Evolutionary conservation across 2,113 vertebrate genomes (phyloP), one percentile per base, ranked within the genome.

Genomic region (Pyxicephalus adspersus): DNA sequence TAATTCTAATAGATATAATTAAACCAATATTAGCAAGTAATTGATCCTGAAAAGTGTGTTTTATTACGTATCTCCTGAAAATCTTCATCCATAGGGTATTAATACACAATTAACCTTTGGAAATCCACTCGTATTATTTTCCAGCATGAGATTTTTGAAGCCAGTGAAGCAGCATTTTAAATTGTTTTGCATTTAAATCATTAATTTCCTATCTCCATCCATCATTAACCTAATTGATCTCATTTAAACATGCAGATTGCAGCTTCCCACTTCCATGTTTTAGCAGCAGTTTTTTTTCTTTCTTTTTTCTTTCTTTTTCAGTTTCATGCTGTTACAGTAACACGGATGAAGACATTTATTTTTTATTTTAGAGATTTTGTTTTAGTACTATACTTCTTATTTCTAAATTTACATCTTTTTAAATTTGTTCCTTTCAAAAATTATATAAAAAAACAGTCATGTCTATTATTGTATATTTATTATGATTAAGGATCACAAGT

Each of bases 191-290:
- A 89, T 87, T 83, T 89, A 85, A 87, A 89, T 85, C 0, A 76
- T 86, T 64, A 11, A 84, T 89, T 88, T 91, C 84, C 85, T 87
- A 84, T 88, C 89, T 91, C 86, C 76, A 90, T 86, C 85, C 65
- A 84, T 87, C 85, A 90, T 89, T 91, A 89, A 88, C 86, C 83
- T 89, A 89, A 88, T 87, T 88, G 85, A 88, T 86, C 83, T 89
- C 82, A 89, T 88, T 88, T 90, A 85, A 87, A 85, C 38, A 87
- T 85, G 81, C 70, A 87, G 87, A 87, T 86, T 83, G 78, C 81
- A 66, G 26, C 58, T 85, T 26, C 65, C 50, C 84, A 86, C 83
- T 84, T 89, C 83, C 38, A 77, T 86, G 58, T 79, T 80, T 83
- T 77, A 77, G 25, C 74, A 76, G 83, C 61, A 84, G 19, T 1